Conservation (phyloP, 2,113 vertebrate genomes). For the Acinonyx jubatus region DNA sequence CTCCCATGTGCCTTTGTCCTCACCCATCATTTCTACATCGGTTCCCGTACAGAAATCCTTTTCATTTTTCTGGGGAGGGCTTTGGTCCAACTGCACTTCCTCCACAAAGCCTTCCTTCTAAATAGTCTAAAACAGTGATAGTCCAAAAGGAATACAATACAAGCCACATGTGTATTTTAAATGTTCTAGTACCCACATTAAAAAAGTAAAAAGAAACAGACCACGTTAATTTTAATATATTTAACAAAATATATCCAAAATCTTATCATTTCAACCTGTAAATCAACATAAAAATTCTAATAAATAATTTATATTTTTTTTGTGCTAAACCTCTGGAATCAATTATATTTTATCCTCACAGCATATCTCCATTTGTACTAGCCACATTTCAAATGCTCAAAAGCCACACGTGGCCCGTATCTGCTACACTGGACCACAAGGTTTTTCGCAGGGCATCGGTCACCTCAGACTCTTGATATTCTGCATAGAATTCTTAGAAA, state of each 20-base stretch:
- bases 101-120: constrained; percentile 1
- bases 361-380: not conserved
- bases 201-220: not conserved
- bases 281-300: not conserved
- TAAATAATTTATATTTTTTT: not conserved
- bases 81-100: not conserved
- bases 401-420: not conserved
- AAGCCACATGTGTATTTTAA: not conserved
- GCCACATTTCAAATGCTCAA: not conserved
- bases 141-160: constrained; percentile 20
- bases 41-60: not conserved
- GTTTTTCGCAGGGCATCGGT: not conserved
- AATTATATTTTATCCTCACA: not conserved
- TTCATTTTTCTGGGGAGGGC: not conserved
- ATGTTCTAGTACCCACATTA: not conserved
- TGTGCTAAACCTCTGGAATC: not conserved
- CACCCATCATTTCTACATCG: constrained; percentile 19
- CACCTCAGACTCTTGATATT: not conserved
- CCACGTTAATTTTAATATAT: not conserved
- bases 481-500: not conserved
- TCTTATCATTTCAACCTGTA: not conserved
- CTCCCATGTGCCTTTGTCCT: not conserved
- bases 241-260: not conserved
- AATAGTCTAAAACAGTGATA: not conserved
- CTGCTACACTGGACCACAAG: not conserved